phyloP scores from a whole-genome alignment of 2,888 invertebrate species.

The Ceraclea dissimilis region DNA sequence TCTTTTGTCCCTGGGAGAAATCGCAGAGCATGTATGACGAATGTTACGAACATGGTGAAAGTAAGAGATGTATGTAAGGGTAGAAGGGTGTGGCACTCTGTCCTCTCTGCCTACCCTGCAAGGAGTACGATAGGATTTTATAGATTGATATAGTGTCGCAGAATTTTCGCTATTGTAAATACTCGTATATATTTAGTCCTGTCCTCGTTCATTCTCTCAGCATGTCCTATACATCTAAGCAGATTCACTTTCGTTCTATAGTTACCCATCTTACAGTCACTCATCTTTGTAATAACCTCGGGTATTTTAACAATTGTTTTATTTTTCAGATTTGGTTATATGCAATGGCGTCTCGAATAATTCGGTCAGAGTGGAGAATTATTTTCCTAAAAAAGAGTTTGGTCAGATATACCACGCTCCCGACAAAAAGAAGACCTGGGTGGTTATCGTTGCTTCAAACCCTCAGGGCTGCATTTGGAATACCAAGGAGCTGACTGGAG shows the following conservation, averaged over 20 bases:
- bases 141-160: no score
- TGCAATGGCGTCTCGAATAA: slow-evolving; percentile 48
- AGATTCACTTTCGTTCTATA: not conserved
- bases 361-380: slow-evolving; percentile 40
- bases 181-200: no score
- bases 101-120: slow-evolving; percentile 63
- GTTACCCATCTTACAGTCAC: not conserved
- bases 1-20: no score
- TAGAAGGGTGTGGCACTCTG: slow-evolving; percentile 41
- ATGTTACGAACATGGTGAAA: no score
- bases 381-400: slow-evolving; percentile 44
- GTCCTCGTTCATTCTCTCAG: no score
- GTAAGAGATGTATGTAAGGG: no score
- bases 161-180: no score
- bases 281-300: not conserved
- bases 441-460: slow-evolving; percentile 51
- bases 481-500: slow-evolving; percentile 47
- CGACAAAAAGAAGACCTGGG: slow-evolving; percentile 43
- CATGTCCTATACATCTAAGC: no score
- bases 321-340: slow-evolving; percentile 50
- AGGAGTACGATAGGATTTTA: slow-evolving; percentile 46
- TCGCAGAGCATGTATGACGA: no score
- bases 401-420: slow-evolving; percentile 37
- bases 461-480: slow-evolving; percentile 53
- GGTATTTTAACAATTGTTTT: not conserved